Conservation (phyloP, 2,797 vertebrate species). For the Alcedo atthis region DNA sequence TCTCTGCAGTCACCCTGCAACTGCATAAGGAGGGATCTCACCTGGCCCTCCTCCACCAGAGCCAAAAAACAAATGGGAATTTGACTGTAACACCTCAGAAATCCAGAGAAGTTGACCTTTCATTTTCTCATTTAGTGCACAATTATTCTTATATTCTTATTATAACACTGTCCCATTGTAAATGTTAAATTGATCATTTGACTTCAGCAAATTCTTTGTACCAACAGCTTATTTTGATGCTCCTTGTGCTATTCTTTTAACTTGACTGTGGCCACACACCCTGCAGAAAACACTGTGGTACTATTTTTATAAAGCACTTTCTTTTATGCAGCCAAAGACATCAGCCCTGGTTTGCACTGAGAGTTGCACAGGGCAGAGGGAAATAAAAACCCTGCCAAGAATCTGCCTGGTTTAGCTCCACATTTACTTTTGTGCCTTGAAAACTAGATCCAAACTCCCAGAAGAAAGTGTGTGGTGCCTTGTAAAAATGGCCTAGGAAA, state of each 20-base stretch:
- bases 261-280: neutral
- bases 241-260: neutral
- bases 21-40: neutral
- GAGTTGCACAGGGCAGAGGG: neutral
- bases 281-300: neutral
- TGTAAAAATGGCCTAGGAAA: conserved; percentile 15
- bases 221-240: neutral
- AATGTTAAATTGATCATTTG: neutral
- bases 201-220: neutral
- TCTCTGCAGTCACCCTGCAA: neutral
- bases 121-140: neutral
- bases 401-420: conserved; percentile 31
- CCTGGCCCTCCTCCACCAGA: neutral
- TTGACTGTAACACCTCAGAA: neutral
- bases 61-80: neutral
- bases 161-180: neutral
- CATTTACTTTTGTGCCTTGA: conserved; percentile 45
- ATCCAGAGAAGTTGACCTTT: neutral
- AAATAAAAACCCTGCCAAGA: conserved; percentile 11
- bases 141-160: neutral
- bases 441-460: conserved; percentile 22
- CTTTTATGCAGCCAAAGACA: conserved; percentile 2
- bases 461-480: neutral
- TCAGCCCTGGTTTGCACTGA: neutral
- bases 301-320: conserved; percentile 35